phyloP scores from a whole-genome alignment of 2,888 invertebrate species.

The Orthosia cruda region DNA sequence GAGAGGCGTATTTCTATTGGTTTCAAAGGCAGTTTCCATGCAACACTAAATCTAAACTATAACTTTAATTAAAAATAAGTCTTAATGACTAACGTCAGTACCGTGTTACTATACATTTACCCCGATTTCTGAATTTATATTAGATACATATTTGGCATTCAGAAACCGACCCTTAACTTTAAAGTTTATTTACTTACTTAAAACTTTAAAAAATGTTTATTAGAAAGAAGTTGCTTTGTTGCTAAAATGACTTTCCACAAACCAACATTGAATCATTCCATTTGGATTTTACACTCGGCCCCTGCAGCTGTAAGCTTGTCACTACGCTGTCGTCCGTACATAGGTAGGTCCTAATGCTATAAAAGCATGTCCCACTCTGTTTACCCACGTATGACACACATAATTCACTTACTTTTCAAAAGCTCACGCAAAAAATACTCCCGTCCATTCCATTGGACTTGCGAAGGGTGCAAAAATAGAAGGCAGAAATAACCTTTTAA shows the following conservation, averaged over 20 bases:
- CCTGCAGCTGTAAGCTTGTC: not conserved
- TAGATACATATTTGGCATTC: no score
- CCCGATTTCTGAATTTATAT: no score
- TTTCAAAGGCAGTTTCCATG: not conserved
- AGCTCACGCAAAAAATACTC: constrained; percentile 4
- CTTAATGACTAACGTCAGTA: no score
- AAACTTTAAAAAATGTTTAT: no score
- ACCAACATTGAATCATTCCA: not conserved
- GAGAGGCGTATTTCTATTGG: not conserved
- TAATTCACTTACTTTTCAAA: constrained; percentile 12
- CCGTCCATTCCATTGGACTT: not conserved
- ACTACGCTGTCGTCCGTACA: not conserved
- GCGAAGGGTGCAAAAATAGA: constrained; percentile 3
- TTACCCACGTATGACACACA: not conserved
- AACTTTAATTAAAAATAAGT: no score
- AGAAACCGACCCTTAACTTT: no score
- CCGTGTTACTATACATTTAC: no score
- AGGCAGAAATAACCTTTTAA: not conserved
- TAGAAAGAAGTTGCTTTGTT: no score
- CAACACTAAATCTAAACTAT: no score
- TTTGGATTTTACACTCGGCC: not conserved
- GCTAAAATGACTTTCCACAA: no score
- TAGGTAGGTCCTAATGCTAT: not conserved
- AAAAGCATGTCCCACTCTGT: not conserved
- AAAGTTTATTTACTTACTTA: no score